Base-by-base conservation (phyloP, 2,797 vertebrate genomes). In the Chaenodraco wilsoni region DNA sequence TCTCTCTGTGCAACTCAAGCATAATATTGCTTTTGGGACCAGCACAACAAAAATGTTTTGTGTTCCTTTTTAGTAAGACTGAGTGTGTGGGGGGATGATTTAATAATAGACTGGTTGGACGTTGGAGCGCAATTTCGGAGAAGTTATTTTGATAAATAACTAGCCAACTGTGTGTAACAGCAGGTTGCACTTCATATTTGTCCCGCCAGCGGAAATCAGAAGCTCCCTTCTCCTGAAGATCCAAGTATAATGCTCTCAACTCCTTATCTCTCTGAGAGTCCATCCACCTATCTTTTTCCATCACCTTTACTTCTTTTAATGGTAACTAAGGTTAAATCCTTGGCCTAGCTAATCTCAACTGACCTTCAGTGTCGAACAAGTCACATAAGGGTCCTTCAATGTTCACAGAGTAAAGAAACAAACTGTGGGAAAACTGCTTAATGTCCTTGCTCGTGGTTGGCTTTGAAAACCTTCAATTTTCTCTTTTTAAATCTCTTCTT, bases 381-480 rank as follows among this genome's bases (percentile, higher is more conserved):
- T 78, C 69, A 54, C 49, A 69, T 49, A 68, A 76, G 68, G 45
- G 63, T 82, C 61, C 79, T 77, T 87, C 74, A 87, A 88, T 77
- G 82, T 89, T 89, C 82, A 84, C 83, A 83, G 83, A 86, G 74
- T 57, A 58, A 66, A 55, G 23, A 21, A 52, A 66, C 67, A 72
- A 82, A 72, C 76, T 84, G 84, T 88, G 84, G 90, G 84, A 86
- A 91, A 88, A 87, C 37, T 0, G 23, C 37, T 65, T 81, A 64
- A 52, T 78, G 69, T 87, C 64, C 58, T 79, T 58, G 64, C 70
- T 74, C 76, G 72, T 45, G 23, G 70, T 65, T 69, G 54, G 69
- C 75, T 78, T 87, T 88, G 76, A 79, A 74, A 84, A 67, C 79
- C 63, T 79, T 73, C 51, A 46, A 70, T 62, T 27, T 82, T 81